Percentiles rank a stretch among this genome's conserved stretches.
phyloP scores from a whole-genome alignment of 2,888 invertebrate genomes.

The Lasioglossum leucozonium region DNA sequence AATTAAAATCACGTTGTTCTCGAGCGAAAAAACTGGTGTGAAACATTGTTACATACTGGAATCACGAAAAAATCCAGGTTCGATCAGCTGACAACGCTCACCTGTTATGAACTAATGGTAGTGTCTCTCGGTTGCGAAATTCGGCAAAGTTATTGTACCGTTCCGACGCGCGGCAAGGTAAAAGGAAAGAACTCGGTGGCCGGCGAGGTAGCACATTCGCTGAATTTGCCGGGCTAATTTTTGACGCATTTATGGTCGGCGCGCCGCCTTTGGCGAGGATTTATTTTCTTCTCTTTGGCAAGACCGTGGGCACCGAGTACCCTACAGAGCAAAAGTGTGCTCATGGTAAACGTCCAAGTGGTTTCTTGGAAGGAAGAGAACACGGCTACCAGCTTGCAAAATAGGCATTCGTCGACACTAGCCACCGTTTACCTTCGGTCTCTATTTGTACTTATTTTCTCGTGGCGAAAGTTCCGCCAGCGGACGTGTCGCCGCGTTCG shows the following conservation, averaged over 20 bases:
- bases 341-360: constrained; percentile 75
- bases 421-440: constrained; percentile 69
- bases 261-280: constrained; percentile 55
- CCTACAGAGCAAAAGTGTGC: constrained; percentile 74
- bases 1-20: not conserved
- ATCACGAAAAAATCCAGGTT: not conserved
- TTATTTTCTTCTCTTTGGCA: constrained; percentile 60
- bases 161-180: constrained; percentile 5
- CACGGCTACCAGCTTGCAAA: constrained; percentile 77
- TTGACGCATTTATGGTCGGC: constrained; percentile 62
- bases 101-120: constrained; percentile 14
- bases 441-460: constrained; percentile 58
- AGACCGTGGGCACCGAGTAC: constrained; percentile 65
- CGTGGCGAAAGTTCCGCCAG: constrained; percentile 46
- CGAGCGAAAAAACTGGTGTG: not conserved
- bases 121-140: not conserved
- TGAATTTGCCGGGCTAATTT: constrained; percentile 64
- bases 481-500: constrained; percentile 34
- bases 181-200: constrained; percentile 12
- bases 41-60: not conserved
- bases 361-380: constrained; percentile 71
- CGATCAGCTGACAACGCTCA: not conserved
- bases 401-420: constrained; percentile 75
- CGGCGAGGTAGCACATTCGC: constrained; percentile 15
- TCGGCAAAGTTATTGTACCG: constrained; percentile 15